phyloP scores from a whole-genome alignment of 2,113 vertebrate genomes.

The Nycticorax nycticorax region DNA sequence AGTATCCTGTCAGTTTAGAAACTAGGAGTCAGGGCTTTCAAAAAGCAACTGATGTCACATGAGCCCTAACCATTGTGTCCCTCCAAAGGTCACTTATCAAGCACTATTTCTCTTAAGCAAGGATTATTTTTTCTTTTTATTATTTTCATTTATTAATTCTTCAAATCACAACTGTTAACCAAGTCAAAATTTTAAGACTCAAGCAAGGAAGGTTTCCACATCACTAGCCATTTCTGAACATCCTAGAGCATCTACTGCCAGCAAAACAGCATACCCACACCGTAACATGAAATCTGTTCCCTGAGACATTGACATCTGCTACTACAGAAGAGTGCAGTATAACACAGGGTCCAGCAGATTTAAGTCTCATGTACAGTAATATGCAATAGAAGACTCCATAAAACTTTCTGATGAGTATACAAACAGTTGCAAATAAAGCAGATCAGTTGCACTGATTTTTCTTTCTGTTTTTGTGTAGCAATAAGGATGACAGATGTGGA shows the following conservation, averaged over 20 bases:
- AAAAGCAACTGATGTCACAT: not conserved
- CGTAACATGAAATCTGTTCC: not conserved
- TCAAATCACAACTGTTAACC: not conserved
- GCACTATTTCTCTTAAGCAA: not conserved
- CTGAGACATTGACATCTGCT: not conserved
- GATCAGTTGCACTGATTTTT: not conserved
- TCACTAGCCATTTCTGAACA: not conserved
- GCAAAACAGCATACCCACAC: not conserved
- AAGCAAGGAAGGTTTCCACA: not conserved
- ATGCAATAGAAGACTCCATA: not conserved
- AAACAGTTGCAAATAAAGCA: not conserved
- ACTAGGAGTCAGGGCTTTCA: not conserved
- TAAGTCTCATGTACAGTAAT: not conserved
- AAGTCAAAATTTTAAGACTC: not conserved
- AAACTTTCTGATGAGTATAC: not conserved
- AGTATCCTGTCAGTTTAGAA: not conserved
- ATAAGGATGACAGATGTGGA: not conserved
- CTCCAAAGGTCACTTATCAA: not conserved
- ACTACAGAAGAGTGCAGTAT: not conserved
- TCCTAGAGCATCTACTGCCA: accelerated
- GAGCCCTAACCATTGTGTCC: not conserved
- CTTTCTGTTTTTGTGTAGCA: not conserved
- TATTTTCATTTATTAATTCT: not conserved
- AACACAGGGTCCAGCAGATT: not conserved
- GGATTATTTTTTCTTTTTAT: not conserved